Evolutionary conservation across 2,797 vertebrate genomes (phyloP), one percentile per base, ranked within the genome.

Genomic region (Echeneis naucrates): DNA sequence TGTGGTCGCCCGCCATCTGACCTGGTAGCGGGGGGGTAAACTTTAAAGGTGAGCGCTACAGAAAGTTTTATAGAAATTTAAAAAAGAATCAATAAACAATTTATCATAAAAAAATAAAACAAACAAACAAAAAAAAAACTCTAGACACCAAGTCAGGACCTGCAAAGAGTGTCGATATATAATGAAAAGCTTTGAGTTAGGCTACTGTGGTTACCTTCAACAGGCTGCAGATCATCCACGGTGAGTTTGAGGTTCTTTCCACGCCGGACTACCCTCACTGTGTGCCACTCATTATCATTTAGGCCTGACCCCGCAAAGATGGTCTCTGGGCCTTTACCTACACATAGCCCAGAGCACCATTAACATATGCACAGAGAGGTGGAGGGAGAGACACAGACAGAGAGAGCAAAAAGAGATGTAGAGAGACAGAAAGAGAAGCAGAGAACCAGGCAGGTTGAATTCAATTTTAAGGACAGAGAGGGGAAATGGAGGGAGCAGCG

Each of bases 251-350:
- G 95, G 88, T 93, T 95, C 93, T 98, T 98, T 90, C 98, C 98
- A 90, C 98, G 95, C 56, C 98, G 96, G 87, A 97, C 95, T 88
- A 99, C 98, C 90, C 98, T 96, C 86, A 99, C 97, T 27, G 98
- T 99, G 95, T 99, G 98, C 98, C 98, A 99, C 86, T 99, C 97
- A 87, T 99, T 99, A 95, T 99, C 98, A 96, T 99, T 99, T 96
- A 99, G 97, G 93, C 96, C 96, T 92, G 96, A 96, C 90, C 98
- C 98, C 82, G 97, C 96, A 96, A 98, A 99, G 96, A 99, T 98
- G 87, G 97, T 99, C 95, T 99, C 98, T 94, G 98, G 98, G 93
- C 98, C 98, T 96, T 99, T 99, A 97, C 98, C 98, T 99, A 97
- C 94, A 97, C 91, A 93, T 89, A 90, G 87, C 81, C 91, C 92